These are phyloP conservation scores for Stenolophus ochropezus DNA, from an alignment of 2,888 invertebrate species.

Conservation along the genomic window DNA sequence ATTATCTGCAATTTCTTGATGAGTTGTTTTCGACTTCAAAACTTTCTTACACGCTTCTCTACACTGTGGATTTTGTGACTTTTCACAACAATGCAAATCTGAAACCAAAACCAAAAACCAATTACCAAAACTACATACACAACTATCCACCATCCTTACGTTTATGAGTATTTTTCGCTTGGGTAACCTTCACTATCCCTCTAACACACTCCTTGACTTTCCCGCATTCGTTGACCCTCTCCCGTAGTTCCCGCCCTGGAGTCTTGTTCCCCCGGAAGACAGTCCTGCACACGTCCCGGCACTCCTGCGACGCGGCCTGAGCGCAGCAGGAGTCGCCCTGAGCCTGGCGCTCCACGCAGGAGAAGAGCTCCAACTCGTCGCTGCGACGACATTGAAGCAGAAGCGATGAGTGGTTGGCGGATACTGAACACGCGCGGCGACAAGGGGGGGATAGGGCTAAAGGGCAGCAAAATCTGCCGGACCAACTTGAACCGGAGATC, in stretches of 20 bases:
- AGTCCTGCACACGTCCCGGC: constrained; percentile 80
- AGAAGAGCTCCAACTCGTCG: constrained; percentile 88
- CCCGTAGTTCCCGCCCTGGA: constrained; percentile 75
- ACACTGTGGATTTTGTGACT: constrained; percentile 82
- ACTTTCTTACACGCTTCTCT: constrained; percentile 83
- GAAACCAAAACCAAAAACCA: background rate
- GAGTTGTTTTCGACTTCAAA: constrained; percentile 79
- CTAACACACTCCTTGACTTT: constrained; percentile 74
- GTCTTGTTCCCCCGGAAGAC: constrained; percentile 77
- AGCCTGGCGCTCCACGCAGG: constrained; percentile 85
- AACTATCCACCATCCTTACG: constrained; percentile 83
- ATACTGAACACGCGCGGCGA: constrained; percentile 81
- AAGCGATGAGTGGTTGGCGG: constrained; percentile 76
- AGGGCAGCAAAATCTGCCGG: constrained; percentile 86
- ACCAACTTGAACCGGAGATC: constrained; percentile 84
- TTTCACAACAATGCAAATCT: constrained; percentile 92
- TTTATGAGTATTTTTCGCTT: constrained; percentile 83
- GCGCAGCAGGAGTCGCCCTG: constrained; percentile 87
- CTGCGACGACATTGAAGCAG: constrained; percentile 82
- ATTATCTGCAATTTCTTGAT: constrained; percentile 84
- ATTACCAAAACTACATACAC: constrained; percentile 51
- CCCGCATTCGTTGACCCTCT: constrained; percentile 78
- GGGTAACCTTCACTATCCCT: constrained; percentile 81
- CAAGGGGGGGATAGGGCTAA: constrained; percentile 83
- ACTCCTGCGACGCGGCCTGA: constrained; percentile 77